Percentiles rank a stretch among this genome's conserved stretches.
Conservation (phyloP, 2,113 vertebrate species). For the Larimichthys crocea region DNA sequence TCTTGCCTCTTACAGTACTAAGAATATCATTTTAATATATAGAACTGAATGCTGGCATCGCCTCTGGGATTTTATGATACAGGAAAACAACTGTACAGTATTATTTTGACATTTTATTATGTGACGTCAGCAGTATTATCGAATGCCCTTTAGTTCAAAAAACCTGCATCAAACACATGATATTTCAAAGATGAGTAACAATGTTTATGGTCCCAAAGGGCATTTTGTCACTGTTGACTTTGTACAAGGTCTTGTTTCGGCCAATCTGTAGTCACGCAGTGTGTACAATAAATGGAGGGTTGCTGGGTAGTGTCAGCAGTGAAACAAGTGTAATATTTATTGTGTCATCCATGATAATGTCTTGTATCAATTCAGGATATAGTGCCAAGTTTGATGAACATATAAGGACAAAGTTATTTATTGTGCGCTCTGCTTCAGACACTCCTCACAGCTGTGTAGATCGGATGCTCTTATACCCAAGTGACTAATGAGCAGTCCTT, state of each 20-base stretch:
- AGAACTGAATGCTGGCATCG: too few species aligned
- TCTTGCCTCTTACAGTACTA: not conserved
- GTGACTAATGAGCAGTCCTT: constrained; percentile 28
- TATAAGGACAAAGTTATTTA: not conserved
- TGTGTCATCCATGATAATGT: not conserved
- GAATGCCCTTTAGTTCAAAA: constrained; percentile 53
- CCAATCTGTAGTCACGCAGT: not conserved
- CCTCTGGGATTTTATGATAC: not conserved
- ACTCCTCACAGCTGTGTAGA: not conserved
- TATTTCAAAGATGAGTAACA: constrained; percentile 40
- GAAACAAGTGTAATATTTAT: not conserved
- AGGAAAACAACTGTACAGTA: not conserved
- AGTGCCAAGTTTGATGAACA: not conserved
- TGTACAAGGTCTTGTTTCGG: constrained; percentile 15
- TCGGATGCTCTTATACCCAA: not conserved
- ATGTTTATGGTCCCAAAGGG: constrained; percentile 25
- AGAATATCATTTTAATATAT: not conserved
- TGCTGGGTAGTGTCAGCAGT: not conserved
- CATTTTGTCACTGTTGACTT: constrained; percentile 18
- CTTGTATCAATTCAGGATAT: not conserved
- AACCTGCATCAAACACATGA: constrained; percentile 40
- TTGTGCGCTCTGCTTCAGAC: not conserved
- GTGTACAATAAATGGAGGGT: not conserved
- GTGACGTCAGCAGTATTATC: constrained; percentile 2
- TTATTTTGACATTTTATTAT: constrained; percentile 28